Percentiles rank a stretch among this genome's conserved stretches.
Evolutionary conservation across 2,888 invertebrate species (phyloP).

Genomic region (Dascillus cervinus): DNA sequence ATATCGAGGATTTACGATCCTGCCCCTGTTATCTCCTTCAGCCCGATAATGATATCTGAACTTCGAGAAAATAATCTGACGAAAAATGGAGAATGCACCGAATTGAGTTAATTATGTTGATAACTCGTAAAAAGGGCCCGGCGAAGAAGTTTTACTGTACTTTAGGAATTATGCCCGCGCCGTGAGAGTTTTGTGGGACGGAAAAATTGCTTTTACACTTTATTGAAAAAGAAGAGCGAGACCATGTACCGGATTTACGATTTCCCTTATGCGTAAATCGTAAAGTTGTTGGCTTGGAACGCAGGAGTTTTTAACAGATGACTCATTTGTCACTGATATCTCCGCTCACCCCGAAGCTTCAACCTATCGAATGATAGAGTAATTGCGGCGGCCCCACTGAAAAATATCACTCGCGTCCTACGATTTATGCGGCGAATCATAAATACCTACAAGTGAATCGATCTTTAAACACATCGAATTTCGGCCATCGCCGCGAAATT

Average conservation of each 20-base stretch:
- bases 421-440: too few relatives aligned
- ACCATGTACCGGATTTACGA: conserved; percentile 35
- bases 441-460: too few relatives aligned
- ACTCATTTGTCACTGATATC: conserved; percentile 38
- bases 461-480: too few relatives aligned
- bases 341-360: conserved; percentile 27
- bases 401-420: conserved; percentile 14
- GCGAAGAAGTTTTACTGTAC: too few relatives aligned
- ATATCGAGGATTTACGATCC: too few relatives aligned
- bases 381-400: conserved; percentile 28
- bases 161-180: conserved; percentile 8
- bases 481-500: too few relatives aligned
- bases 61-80: too few relatives aligned
- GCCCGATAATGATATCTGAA: too few relatives aligned
- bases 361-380: conserved; percentile 29
- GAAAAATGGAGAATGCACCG: too few relatives aligned
- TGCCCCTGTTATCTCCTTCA: too few relatives aligned
- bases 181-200: conserved; percentile 15
- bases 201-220: conserved; percentile 27
- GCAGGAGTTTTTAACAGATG: conserved; percentile 39
- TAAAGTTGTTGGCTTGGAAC: conserved; percentile 35
- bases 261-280: conserved; percentile 37
- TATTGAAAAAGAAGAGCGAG: conserved; percentile 34
- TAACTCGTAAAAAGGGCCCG: conserved; percentile 17
- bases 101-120: conserved; percentile 20